Evolutionary conservation across 2,888 invertebrate genomes (phyloP).

Genomic region (Coleophora deauratella): DNA sequence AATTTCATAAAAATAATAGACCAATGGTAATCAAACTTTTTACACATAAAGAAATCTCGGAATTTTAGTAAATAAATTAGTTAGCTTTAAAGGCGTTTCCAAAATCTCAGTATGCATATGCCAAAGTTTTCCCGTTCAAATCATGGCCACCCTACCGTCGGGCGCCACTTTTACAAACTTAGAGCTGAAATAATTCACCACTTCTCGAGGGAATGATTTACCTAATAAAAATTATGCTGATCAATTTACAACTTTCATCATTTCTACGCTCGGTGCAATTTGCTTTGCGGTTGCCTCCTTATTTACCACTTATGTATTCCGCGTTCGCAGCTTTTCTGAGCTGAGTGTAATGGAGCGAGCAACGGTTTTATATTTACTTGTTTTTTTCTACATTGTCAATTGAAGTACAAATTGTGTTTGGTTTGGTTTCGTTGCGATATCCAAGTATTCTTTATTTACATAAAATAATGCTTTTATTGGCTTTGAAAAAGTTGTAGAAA

Average conservation of each 20-base stretch:
- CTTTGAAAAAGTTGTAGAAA: too few species aligned
- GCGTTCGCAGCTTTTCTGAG: constrained; percentile 7
- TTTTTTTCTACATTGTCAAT: constrained; percentile 7
- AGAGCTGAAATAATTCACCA: constrained; percentile 26
- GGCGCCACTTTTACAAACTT: constrained; percentile 27
- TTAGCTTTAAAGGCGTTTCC: too few species aligned
- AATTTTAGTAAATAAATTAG: too few species aligned
- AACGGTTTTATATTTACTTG: constrained; percentile 10
- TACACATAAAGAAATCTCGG: too few species aligned
- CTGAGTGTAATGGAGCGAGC: constrained; percentile 8
- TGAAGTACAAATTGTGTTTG: constrained; percentile 8
- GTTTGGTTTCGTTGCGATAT: too few species aligned
- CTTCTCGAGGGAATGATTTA: constrained; percentile 34
- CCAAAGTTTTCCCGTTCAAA: not conserved
- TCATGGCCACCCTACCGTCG: constrained; percentile 15
- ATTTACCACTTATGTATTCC: constrained; percentile 14
- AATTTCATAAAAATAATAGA: too few species aligned
- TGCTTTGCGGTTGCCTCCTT: constrained; percentile 12
- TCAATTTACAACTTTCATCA: constrained; percentile 43
- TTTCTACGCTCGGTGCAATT: constrained; percentile 18
- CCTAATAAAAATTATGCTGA: constrained; percentile 51
- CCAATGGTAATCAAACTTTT: too few species aligned
- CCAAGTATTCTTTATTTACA: too few species aligned
- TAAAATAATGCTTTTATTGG: too few species aligned
- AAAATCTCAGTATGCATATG: too few species aligned